Evolutionary conservation across 2,113 vertebrate species (phyloP).

Genomic region (Pogonocichla stellata): DNA sequence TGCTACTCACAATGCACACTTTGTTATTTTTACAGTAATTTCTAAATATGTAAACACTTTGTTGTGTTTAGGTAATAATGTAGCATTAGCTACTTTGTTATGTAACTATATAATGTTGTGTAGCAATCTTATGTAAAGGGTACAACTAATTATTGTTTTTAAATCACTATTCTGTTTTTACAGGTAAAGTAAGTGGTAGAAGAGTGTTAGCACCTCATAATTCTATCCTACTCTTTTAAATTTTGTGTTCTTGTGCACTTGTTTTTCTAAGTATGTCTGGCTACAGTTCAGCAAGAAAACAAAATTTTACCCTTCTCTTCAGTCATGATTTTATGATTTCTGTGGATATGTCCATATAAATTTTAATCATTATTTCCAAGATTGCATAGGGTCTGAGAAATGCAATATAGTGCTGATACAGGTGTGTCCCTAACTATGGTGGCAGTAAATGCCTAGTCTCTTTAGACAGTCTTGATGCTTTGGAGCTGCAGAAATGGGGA

Average conservation of each 20-base stretch:
- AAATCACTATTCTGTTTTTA: neutral
- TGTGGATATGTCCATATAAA: neutral
- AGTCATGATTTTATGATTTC: neutral
- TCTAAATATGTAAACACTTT: neutral
- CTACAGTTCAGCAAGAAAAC: neutral
- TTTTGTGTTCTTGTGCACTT: neutral
- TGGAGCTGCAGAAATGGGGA: neutral
- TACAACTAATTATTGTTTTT: neutral
- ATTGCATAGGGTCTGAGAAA: neutral
- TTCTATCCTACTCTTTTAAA: neutral
- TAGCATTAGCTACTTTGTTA: neutral
- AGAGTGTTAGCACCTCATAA: neutral
- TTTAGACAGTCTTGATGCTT: neutral
- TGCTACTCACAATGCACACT: neutral
- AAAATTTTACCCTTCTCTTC: neutral
- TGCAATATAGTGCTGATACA: neutral
- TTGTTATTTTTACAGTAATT: neutral
- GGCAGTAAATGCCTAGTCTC: neutral
- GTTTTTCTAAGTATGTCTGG: neutral
- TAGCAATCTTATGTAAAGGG: neutral
- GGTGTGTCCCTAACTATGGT: neutral
- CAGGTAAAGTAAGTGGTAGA: neutral
- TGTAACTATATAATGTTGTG: neutral
- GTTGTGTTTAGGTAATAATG: neutral
- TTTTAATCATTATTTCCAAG: neutral